Evolutionary conservation across 1,140 invertebrate species (phyloP), one percentile per base, ranked within the genome.

Genomic region (Sinella curviseta): DNA sequence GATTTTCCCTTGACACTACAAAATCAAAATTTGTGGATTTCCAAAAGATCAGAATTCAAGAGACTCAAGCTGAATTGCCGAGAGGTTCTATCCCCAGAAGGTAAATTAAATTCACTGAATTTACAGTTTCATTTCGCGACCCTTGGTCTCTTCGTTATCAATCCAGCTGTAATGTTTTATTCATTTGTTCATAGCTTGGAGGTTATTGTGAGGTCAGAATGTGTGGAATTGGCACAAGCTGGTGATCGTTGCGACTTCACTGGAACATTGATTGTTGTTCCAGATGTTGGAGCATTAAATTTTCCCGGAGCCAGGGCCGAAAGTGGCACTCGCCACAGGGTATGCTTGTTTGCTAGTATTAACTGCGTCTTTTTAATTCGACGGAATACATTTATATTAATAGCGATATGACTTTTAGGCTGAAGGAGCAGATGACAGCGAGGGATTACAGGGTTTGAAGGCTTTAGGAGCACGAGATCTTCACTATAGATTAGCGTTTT

Each of bases 41-140:
- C 87, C 98, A 99, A 90, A 99, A 99, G 90, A 92, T 99, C 4
- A 90, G 97, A 82, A 96, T 99, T 82, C 98, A 99, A 88, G 98
- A 99, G 89, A 97, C 96, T 0, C 98, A 99, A 87, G 92, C 95
- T 17, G 98, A 99, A 87, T 87, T 99, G 30, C 98, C 98, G 0
- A 88, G 97, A 82, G 98, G 98, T 31, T 95, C 95, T 85, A 99
- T 99, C 84, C 98, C 98, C 0, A 90, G 98, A 60, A 93, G 90
- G 91, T 92, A 84, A 14, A 8, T 82, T 74, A 16, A 12, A 60
- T 4, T 76, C 3, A 12, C 60, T 3, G 14, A 74, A 30, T 48
- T 48, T 48, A 48, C 20, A 20, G 39, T 48, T 48, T 48, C 24
- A 60, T n/a, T 60, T 3, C 24, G 24, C 24, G 3, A 4, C 24